Conservation (phyloP, 2,113 vertebrate species). For the Poeciliopsis occidentalis region DNA sequence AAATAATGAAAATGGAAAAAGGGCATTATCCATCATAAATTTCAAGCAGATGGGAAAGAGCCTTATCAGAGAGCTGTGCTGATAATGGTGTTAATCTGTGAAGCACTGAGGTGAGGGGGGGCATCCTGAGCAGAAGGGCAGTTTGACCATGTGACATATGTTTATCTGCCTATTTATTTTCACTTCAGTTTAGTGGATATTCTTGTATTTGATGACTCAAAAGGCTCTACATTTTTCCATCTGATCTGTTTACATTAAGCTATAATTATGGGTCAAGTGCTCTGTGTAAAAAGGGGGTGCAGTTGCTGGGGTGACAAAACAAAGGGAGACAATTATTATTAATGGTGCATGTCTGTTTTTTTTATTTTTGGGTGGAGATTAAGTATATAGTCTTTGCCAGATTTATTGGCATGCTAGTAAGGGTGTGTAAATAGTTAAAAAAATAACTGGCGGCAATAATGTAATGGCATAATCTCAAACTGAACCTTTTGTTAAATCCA, state of each 20-base stretch:
- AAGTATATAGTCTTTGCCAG: background rate
- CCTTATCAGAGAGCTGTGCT: slow-evolving; percentile 78
- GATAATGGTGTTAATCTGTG: slow-evolving; percentile 71
- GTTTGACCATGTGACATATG: slow-evolving; percentile 39
- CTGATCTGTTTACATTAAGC: slow-evolving; percentile 39
- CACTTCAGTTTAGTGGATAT: slow-evolving; percentile 33
- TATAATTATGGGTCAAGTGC: slow-evolving; percentile 59
- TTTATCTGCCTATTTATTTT: slow-evolving; percentile 62
- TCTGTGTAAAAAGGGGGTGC: slow-evolving; percentile 22
- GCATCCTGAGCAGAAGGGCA: slow-evolving; percentile 39
- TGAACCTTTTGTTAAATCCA: background rate
- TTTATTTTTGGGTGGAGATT: slow-evolving; percentile 15
- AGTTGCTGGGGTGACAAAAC: slow-evolving; percentile 33
- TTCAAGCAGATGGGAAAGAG: slow-evolving; percentile 96
- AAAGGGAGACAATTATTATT: slow-evolving; percentile 43
- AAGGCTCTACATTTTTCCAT: slow-evolving; percentile 38
- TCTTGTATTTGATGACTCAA: slow-evolving; percentile 28
- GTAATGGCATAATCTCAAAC: background rate
- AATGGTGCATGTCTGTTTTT: slow-evolving; percentile 57
- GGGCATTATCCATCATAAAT: slow-evolving; percentile 99
- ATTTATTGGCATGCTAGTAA: too few relatives aligned
- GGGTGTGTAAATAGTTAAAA: background rate
- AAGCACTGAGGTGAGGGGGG: slow-evolving; percentile 39
- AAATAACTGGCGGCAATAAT: background rate
- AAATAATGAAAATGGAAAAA: slow-evolving; percentile 65